These are phyloP conservation scores for Sciurus carolinensis DNA, from an alignment of 2,797 vertebrate species.

Conservation along the genomic window DNA sequence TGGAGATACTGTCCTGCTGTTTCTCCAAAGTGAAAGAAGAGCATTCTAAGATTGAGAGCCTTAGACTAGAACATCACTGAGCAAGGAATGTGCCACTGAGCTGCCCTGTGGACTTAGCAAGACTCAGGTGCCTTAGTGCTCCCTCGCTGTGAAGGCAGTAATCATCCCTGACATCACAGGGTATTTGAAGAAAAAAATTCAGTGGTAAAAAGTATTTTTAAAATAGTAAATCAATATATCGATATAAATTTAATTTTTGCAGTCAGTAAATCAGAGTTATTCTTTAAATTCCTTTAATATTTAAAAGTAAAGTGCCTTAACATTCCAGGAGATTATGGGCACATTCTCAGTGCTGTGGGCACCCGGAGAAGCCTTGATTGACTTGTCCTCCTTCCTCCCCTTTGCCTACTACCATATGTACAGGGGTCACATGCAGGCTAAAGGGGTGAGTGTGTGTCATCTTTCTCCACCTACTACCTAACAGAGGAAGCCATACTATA, in stretches of 20 bases:
- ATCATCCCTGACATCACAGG: not conserved
- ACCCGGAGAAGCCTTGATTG: not conserved
- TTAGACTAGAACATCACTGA: not conserved
- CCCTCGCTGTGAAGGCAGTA: not conserved
- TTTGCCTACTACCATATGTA: not conserved
- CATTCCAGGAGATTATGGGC: not conserved
- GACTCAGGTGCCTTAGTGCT: not conserved
- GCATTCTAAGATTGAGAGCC: not conserved
- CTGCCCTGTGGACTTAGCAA: not conserved
- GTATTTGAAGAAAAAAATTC: too few relatives aligned
- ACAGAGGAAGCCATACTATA: not conserved
- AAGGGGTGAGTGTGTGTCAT: too few relatives aligned
- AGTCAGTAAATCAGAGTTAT: constrained; percentile 20
- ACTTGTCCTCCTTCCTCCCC: too few relatives aligned
- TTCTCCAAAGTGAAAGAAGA: not conserved
- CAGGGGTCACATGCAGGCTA: not conserved
- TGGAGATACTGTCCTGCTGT: not conserved
- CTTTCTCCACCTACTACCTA: not conserved
- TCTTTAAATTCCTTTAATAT: constrained; percentile 9
- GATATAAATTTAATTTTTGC: not conserved
- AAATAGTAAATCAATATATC: not conserved
- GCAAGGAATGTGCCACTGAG: not conserved
- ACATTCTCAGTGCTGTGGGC: not conserved
- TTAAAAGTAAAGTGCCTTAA: not conserved
- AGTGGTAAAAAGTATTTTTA: too few relatives aligned